Evolutionary conservation across 2,797 vertebrate genomes (phyloP).

Genomic region (Setipinna tenuifilis): DNA sequence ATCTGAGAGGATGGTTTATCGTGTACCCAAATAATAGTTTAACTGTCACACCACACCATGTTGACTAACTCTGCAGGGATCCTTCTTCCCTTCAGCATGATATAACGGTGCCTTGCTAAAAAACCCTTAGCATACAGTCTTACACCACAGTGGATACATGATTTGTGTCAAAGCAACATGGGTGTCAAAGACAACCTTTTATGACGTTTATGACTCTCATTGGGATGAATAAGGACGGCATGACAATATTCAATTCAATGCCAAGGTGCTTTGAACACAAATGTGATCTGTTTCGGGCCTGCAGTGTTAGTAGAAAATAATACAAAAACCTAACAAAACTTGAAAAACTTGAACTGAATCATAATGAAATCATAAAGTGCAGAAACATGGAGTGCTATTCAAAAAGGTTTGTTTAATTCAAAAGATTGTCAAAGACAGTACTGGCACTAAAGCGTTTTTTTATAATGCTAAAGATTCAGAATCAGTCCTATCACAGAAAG

Average conservation of each 20-base stretch:
- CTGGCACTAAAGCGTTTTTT: not conserved
- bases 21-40: not conserved
- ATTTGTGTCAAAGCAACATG: conserved; percentile 46
- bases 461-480: not conserved
- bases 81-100: not conserved
- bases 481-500: not conserved
- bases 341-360: conserved; percentile 41
- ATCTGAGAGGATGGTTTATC: not conserved
- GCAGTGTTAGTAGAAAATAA: conserved; percentile 59
- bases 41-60: not conserved
- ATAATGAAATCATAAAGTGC: conserved; percentile 40
- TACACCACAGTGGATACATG: conserved; percentile 56
- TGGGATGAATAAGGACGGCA: not conserved
- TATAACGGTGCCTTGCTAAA: not conserved
- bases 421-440: conserved; percentile 1
- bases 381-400: conserved; percentile 38
- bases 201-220: not conserved
- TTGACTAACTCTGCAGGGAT: not conserved
- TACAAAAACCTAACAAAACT: conserved; percentile 52
- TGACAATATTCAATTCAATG: not conserved
- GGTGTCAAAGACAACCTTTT: not conserved
- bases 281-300: conserved; percentile 53
- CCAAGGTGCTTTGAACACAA: conserved; percentile 52
- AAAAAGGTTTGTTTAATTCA: conserved; percentile 4
- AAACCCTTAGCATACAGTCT: conserved; percentile 33